Percentiles rank a stretch among this genome's conserved stretches.
phyloP scores from a whole-genome alignment of 2,888 invertebrate genomes.

The Pyrocoelia pectoralis region DNA sequence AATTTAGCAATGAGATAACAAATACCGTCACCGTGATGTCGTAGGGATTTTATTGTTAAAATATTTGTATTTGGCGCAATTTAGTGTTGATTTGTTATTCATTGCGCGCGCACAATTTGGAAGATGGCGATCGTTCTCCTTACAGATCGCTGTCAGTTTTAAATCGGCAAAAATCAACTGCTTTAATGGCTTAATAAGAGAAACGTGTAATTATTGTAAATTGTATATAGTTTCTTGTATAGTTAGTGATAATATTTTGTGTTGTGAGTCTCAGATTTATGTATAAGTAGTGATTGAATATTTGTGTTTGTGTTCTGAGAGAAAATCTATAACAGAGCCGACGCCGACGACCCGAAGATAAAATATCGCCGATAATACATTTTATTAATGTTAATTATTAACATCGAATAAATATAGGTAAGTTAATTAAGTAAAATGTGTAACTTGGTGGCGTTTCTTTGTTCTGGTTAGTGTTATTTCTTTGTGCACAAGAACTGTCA shows the following conservation, averaged over 20 bases:
- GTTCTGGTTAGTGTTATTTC: conserved; percentile 49
- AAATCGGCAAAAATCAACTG: conserved; percentile 69
- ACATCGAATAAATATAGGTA: conserved; percentile 55
- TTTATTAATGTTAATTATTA: conserved; percentile 54
- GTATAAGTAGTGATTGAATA: conserved; percentile 64
- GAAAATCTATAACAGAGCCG: conserved; percentile 65
- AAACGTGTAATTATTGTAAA: conserved; percentile 72
- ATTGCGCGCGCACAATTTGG: conserved; percentile 48
- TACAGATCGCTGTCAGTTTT: conserved; percentile 58
- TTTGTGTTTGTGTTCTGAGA: conserved; percentile 69
- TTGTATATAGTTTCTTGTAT: conserved; percentile 78
- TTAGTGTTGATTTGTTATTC: conserved; percentile 34
- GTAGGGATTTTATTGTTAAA: neutral
- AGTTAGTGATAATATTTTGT: conserved; percentile 76
- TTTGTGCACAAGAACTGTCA: conserved; percentile 66
- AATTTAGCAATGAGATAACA: no score
- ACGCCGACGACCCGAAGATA: conserved; percentile 67
- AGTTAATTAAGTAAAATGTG: conserved; percentile 30
- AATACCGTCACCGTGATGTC: no score
- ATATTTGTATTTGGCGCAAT: conserved; percentile 36
- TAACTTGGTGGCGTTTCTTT: conserved; percentile 20
- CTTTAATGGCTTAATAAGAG: conserved; percentile 73
- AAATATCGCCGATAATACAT: conserved; percentile 61
- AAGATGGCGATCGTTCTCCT: conserved; percentile 61
- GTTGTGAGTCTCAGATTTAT: conserved; percentile 59